A percentile compares a stretch with the other conserved stretches of the same genome.
These are phyloP conservation scores for Crocuta crocuta DNA, from an alignment of 2,113 vertebrate species.

Conservation along the genomic window DNA sequence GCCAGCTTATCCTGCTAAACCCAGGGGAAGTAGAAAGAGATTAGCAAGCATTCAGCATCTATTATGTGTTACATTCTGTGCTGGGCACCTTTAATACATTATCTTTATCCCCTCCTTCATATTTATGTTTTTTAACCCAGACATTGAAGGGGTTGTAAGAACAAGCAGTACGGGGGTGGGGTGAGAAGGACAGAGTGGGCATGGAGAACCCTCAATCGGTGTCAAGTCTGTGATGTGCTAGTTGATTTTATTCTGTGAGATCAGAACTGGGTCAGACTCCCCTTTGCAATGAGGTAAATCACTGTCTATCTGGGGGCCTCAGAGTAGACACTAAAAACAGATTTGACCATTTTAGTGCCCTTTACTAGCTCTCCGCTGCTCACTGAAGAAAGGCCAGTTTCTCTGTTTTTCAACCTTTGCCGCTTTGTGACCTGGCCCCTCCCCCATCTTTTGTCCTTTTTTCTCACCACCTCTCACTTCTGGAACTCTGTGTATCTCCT, in stretches of 20 bases:
- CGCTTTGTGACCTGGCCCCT: neutral
- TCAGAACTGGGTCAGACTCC: neutral
- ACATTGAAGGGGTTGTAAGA: neutral
- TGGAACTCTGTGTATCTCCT: neutral
- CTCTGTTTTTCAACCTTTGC: neutral
- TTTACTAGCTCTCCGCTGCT: neutral
- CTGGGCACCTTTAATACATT: neutral
- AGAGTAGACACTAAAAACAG: neutral
- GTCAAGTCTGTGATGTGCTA: neutral
- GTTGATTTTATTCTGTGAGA: neutral
- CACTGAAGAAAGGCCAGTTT: neutral
- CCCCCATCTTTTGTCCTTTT: neutral
- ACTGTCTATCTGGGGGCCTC: neutral
- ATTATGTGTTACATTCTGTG: neutral
- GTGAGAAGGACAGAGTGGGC: too few relatives aligned
- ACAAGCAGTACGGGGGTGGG: neutral
- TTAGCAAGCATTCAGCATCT: neutral
- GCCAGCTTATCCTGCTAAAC: slow-evolving; percentile 18
- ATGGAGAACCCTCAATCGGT: neutral
- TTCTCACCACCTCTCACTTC: neutral
- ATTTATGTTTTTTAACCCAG: slow-evolving; percentile 32
- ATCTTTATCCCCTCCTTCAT: neutral
- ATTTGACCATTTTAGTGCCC: neutral
- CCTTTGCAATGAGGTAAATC: neutral
- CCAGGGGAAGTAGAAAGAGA: neutral